Conservation (phyloP, 1,140 invertebrate genomes). For the Battus philenor region DNA sequence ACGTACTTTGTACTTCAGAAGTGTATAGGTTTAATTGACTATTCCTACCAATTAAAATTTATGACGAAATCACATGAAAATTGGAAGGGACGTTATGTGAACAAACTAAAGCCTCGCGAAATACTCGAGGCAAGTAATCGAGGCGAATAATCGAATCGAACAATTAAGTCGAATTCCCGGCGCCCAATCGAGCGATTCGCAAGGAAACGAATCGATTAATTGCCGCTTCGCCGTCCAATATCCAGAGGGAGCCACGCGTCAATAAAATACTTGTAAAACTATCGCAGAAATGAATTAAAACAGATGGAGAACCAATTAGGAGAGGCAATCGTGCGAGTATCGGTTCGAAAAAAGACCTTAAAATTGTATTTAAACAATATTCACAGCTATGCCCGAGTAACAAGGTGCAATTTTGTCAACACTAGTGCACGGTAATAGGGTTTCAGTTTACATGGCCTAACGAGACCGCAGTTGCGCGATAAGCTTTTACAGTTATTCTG, state of each 20-base stretch:
- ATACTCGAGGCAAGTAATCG: no score
- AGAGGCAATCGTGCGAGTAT: constrained; percentile 70
- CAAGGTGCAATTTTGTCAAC: constrained; percentile 37
- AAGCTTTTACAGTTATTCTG: constrained; percentile 63
- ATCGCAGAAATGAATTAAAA: constrained; percentile 73
- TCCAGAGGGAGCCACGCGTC: constrained; percentile 68
- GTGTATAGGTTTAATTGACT: constrained; percentile 1
- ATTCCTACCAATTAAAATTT: neutral
- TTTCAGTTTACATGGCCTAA: constrained; percentile 64
- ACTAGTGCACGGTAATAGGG: constrained; percentile 42
- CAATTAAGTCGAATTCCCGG: constrained; percentile 37
- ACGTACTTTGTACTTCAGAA: constrained; percentile 6
- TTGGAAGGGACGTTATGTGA: neutral
- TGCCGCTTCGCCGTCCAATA: constrained; percentile 48
- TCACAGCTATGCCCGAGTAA: constrained; percentile 25
- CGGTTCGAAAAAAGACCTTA: constrained; percentile 59
- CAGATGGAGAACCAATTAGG: constrained; percentile 73
- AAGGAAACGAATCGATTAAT: constrained; percentile 70
- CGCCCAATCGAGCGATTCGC: constrained; percentile 50
- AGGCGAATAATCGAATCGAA: constrained; percentile 32
- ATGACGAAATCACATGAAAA: neutral
- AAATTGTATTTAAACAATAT: constrained; percentile 25
- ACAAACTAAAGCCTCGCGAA: no score
- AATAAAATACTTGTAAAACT: constrained; percentile 75
- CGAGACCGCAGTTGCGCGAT: constrained; percentile 51